Percentiles rank a stretch among this genome's conserved stretches.
phyloP scores from a whole-genome alignment of 2,888 invertebrate genomes.

The Hirtodrosophila histrioides region DNA sequence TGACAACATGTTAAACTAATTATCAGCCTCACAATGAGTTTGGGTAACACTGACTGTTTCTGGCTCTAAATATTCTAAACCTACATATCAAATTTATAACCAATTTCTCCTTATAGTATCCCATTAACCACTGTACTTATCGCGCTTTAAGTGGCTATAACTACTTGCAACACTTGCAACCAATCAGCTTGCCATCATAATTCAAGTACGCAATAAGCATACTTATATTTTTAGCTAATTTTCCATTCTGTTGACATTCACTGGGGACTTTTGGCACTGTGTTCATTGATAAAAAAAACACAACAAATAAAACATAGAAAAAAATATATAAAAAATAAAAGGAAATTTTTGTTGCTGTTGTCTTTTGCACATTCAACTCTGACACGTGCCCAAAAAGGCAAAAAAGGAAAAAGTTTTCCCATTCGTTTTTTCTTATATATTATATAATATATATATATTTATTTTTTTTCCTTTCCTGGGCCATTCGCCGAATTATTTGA shows the following conservation, averaged over 20 bases:
- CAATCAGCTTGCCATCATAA: no score
- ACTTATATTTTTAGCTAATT: conserved; percentile 35
- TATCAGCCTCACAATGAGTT: no score
- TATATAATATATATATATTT: no score
- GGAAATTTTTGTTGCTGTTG: conserved; percentile 24
- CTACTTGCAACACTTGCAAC: background rate
- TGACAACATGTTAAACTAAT: no score
- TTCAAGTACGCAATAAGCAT: background rate
- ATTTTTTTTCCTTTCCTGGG: background rate
- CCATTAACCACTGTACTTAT: no score
- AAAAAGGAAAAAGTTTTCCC: conserved; percentile 34
- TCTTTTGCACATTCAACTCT: conserved; percentile 34
- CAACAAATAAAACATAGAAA: background rate
- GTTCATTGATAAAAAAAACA: conserved; percentile 38
- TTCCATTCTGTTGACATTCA: conserved; percentile 41
- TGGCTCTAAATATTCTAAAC: no score
- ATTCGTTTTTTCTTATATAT: conserved; percentile 14
- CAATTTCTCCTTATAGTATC: no score
- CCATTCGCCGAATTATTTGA: conserved; percentile 41
- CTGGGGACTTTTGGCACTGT: conserved; percentile 1
- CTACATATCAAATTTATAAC: no score
- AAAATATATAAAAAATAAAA: conserved; percentile 1
- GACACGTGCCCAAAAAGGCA: conserved; percentile 46
- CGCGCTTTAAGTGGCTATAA: background rate
- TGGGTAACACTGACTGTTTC: no score